Percentiles rank a stretch among this genome's conserved stretches.
Conservation (phyloP, 53 echinoderm and acorn worm species). For the Astropecten irregularis region DNA sequence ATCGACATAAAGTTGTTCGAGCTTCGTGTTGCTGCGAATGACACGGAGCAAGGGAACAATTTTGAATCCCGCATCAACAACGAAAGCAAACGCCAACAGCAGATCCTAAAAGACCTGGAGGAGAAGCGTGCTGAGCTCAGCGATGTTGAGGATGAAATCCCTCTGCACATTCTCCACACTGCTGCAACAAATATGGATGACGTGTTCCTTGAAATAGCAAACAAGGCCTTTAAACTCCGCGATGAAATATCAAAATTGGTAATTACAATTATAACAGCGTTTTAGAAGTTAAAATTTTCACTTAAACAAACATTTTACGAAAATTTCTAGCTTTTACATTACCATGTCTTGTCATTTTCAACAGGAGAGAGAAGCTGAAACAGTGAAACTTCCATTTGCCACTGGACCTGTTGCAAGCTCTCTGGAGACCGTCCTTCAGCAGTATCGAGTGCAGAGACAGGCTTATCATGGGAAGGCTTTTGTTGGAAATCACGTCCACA, state of each 20-base stretch:
- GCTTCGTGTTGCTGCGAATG: constrained; percentile 7
- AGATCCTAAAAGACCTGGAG: not conserved
- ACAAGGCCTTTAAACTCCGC: not conserved
- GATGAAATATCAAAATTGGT: not conserved
- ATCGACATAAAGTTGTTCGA: not conserved
- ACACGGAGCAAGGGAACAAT: not conserved
- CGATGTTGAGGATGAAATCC: constrained; percentile 7
- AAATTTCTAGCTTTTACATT: not conserved
- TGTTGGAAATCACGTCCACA: constrained; percentile 56
- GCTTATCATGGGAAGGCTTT: constrained; percentile 47
- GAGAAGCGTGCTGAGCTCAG: not conserved
- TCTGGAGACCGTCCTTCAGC: constrained; percentile 4
- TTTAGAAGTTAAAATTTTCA: not conserved
- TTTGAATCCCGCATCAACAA: not conserved
- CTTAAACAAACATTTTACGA: not conserved
- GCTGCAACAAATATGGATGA: not conserved
- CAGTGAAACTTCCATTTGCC: not conserved
- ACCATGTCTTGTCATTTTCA: not conserved
- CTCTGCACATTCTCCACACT: not conserved
- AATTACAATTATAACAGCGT: not conserved
- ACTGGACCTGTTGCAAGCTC: constrained; percentile 10
- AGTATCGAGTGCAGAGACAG: constrained; percentile 16
- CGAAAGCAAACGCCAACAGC: constrained; percentile 4
- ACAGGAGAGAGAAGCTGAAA: not conserved
- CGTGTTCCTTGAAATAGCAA: not conserved